These are phyloP conservation scores for Drosophila setifemur DNA, from an alignment of 1,140 invertebrate genomes.

Conservation along the genomic window DNA sequence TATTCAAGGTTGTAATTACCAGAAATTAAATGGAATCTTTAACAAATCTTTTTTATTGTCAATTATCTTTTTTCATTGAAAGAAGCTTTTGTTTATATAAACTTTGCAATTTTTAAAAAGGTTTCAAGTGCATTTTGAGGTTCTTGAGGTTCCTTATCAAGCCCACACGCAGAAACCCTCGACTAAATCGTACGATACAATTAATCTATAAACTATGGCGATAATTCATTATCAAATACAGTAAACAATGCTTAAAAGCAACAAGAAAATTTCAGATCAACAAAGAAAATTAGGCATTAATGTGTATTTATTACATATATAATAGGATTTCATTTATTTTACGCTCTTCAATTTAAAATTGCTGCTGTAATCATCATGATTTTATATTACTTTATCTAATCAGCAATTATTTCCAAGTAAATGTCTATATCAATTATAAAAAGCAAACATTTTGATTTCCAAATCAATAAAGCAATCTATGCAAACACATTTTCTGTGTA, in stretches of 20 bases:
- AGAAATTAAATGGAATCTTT: no score
- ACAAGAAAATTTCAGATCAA: no score
- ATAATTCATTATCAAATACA: slow-evolving; percentile 17
- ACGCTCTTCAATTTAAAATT: no score
- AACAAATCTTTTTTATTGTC: neutral
- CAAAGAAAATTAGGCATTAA: no score
- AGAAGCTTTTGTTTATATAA: neutral
- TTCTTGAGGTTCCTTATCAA: slow-evolving; percentile 23
- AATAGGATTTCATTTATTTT: no score
- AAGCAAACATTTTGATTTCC: neutral
- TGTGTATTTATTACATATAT: neutral
- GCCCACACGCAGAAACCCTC: neutral
- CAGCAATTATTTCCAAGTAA: no score
- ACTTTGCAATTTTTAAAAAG: slow-evolving; percentile 2
- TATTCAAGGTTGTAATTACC: no score
- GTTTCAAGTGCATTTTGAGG: slow-evolving; percentile 22
- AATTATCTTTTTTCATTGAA: neutral
- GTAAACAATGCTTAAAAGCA: neutral
- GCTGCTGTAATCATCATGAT: no score
- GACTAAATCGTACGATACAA: slow-evolving; percentile 3
- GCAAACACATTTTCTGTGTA: neutral
- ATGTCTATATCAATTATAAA: neutral
- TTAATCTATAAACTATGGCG: slow-evolving; percentile 3
- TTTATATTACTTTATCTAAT: no score
- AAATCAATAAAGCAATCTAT: neutral